Percentiles rank a stretch among this genome's conserved stretches.
These are phyloP conservation scores for Microtus oregoni DNA, from an alignment of 2,113 vertebrate species.

Conservation along the genomic window DNA sequence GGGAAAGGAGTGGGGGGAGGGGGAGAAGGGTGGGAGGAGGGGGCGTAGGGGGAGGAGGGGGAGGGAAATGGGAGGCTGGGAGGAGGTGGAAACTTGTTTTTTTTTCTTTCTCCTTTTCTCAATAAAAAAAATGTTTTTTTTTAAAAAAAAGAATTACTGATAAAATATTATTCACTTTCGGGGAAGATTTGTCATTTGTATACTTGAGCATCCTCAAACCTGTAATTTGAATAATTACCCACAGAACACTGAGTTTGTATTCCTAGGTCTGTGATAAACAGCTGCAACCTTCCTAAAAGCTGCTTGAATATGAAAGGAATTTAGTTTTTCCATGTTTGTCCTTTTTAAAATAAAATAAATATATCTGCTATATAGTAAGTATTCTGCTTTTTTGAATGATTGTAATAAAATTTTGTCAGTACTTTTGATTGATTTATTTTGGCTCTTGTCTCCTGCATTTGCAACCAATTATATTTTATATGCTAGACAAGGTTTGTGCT, in stretches of 20 bases:
- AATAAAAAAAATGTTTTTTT: no score
- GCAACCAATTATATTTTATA: conserved; percentile 84
- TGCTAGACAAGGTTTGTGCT: conserved; percentile 84
- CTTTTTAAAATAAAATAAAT: not conserved
- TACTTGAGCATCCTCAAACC: conserved; percentile 42
- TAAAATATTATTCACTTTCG: conserved; percentile 48
- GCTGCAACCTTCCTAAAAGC: conserved; percentile 45
- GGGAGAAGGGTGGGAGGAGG: no score
- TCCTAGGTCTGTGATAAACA: conserved; percentile 43
- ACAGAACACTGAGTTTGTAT: conserved; percentile 31
- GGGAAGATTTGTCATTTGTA: not conserved
- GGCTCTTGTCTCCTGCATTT: conserved; percentile 66
- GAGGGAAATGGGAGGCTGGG: no score
- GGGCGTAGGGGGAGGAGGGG: no score
- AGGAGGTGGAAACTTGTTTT: no score
- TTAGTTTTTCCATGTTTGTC: conserved; percentile 29
- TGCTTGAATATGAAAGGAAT: conserved; percentile 27
- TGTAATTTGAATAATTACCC: conserved; percentile 58
- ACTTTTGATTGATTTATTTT: conserved; percentile 72
- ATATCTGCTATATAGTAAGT: conserved; percentile 64
- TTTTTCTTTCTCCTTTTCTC: no score
- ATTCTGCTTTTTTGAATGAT: conserved; percentile 56
- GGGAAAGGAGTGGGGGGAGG: no score
- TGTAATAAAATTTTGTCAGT: conserved; percentile 55
- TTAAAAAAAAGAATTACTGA: not conserved